Base-by-base conservation (phyloP, 2,797 vertebrate species). In the Brachymystax lenok region DNA sequence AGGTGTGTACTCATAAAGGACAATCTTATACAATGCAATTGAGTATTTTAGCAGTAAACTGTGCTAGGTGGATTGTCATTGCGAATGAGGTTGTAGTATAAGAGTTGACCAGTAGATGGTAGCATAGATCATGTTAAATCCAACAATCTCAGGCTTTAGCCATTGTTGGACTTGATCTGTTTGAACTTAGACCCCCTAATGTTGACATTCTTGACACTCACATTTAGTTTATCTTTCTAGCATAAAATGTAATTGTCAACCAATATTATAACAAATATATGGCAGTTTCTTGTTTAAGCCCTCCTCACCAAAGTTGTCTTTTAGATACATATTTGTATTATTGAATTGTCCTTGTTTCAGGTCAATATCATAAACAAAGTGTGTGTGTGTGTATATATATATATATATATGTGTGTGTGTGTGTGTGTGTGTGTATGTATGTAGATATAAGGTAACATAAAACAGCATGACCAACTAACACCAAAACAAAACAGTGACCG, bases 81-180 rank as follows among this genome's bases (percentile, higher is more conserved):
- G n/a, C 46, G 56, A 10, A 19, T 35, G 1, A 78, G 12, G 74
- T 17, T 87, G 89, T 71, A 88, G 70, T 89, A 79, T 33, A 59
- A 1, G 56, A 81, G 73, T 61, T 76, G 69, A 85, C 91, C 93
- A 92, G 85, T 79, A 91, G 92, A 83, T 86, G 89, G 75, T 70
- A 88, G 89, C 80, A 91, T 81, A 90, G 77, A 52, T 79, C 79
- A 87, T 51, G 80, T 73, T 28, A 40, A 33, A 67, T 64, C 1
- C 1, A 24, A 35, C 10, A 61, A 7, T 61, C 3, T 21, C 6
- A 17, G 51, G 6, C 27, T 54, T 28, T n/a, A 30, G 28, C 17
- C 2, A 63, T 63, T 4, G 21, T 7, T 63, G n/a, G 21, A 63
- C 8, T 24, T 24, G 1, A 63, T 63, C 21, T 12, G 59, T 4